Evolutionary conservation across 2,888 invertebrate species (phyloP).

Genomic region (Mythimna pallens): DNA sequence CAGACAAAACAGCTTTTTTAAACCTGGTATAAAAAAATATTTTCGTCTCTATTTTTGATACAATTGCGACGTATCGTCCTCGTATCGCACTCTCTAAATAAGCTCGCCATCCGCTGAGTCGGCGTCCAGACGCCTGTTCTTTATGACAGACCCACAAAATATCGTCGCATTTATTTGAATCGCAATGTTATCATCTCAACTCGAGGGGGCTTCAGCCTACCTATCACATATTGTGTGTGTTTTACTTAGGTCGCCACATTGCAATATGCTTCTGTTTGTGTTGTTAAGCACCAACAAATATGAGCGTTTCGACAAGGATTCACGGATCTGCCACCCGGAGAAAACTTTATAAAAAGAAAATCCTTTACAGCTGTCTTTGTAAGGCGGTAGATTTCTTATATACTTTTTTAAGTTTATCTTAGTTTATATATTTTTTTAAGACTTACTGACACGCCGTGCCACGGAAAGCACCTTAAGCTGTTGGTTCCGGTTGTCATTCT

Average conservation of each 20-base stretch:
- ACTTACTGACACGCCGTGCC: no score
- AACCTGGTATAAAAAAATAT: no score
- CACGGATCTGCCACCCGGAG: no score
- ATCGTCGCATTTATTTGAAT: conserved; percentile 79
- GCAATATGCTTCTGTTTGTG: neutral
- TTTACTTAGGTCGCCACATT: conserved; percentile 15
- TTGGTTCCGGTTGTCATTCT: no score
- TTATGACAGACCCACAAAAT: conserved; percentile 81
- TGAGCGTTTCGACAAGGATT: no score
- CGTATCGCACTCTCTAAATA: conserved; percentile 30
- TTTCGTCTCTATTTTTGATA: neutral
- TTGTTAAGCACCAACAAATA: neutral
- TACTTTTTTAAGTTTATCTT: no score
- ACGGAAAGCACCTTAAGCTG: no score
- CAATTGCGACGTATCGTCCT: conserved; percentile 16
- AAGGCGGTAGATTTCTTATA: no score
- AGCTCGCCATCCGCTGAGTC: conserved; percentile 72
- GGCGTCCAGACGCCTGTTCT: conserved; percentile 79
- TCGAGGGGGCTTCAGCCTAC: conserved; percentile 37
- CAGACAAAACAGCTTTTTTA: no score
- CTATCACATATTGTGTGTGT: conserved; percentile 45
- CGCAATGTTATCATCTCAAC: conserved; percentile 79
- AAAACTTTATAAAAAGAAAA: no score
- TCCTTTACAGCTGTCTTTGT: no score
- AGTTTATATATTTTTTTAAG: no score